Conservation (phyloP, 2,797 vertebrate genomes). For the Lacerta agilis region DNA sequence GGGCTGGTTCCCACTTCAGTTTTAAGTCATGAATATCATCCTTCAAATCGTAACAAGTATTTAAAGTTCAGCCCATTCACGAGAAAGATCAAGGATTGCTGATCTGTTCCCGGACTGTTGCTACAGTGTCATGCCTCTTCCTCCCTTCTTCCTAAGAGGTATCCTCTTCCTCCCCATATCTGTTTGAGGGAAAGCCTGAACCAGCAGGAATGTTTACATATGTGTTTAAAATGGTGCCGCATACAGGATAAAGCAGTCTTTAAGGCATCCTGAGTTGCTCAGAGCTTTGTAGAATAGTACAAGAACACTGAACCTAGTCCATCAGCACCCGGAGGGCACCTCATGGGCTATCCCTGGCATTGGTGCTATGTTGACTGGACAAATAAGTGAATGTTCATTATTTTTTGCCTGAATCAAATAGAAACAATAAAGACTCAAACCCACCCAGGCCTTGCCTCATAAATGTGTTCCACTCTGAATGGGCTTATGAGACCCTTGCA, state of each 20-base stretch:
- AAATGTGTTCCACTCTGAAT: not conserved
- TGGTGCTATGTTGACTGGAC: not conserved
- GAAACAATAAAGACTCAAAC: not conserved
- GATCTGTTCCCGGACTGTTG: not conserved
- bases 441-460: not conserved
- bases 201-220: not conserved
- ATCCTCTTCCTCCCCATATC: not conserved
- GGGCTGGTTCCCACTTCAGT: not conserved
- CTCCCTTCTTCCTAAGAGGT: not conserved
- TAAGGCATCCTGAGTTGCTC: too few species aligned
- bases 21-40: not conserved
- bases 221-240: too few species aligned
- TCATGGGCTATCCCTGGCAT: not conserved
- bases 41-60: not conserved
- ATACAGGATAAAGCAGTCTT: too few species aligned
- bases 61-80: not conserved
- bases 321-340: too few species aligned
- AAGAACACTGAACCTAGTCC: too few species aligned
- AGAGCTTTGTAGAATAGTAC: too few species aligned
- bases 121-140: not conserved
- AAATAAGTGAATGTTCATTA: not conserved
- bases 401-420: conserved; percentile 12
- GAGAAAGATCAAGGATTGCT: not conserved
- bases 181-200: not conserved
- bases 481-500: not conserved